These are phyloP conservation scores for Alaudala cheleensis DNA, from an alignment of 2,113 vertebrate species.

Conservation along the genomic window DNA sequence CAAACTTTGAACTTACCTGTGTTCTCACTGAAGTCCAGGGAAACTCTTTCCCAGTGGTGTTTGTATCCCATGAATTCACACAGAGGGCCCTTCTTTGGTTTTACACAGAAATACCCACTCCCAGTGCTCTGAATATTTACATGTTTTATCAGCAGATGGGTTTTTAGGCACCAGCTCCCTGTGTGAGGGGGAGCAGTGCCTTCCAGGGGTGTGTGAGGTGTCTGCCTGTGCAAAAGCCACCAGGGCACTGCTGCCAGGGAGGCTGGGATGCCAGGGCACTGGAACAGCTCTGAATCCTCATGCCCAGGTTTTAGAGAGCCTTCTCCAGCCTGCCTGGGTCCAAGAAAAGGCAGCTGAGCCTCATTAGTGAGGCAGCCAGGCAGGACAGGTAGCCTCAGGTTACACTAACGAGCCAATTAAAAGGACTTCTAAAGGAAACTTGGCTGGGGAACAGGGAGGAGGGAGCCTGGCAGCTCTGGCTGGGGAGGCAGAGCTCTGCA, in stretches of 20 bases:
- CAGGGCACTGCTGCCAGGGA: not conserved
- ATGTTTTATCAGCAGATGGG: not conserved
- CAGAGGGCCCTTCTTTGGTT: not conserved
- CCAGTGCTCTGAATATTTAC: not conserved
- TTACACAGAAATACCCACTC: not conserved
- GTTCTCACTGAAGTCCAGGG: not conserved
- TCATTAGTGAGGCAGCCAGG: constrained; percentile 46
- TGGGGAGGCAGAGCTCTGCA: not conserved
- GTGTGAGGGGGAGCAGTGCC: not conserved
- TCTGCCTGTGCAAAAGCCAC: not conserved
- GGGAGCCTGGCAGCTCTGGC: not conserved
- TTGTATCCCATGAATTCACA: not conserved
- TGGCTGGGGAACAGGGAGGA: not conserved
- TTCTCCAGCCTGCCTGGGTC: not conserved
- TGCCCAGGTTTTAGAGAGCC: not conserved
- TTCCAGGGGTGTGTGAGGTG: fast-evolving
- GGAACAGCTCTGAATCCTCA: not conserved
- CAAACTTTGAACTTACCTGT: not conserved
- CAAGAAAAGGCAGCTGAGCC: constrained; percentile 24
- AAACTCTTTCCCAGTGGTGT: not conserved
- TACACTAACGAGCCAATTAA: constrained; percentile 51
- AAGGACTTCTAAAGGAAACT: constrained; percentile 1
- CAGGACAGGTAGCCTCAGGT: constrained; percentile 57
- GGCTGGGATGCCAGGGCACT: not conserved
- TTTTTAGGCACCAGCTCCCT: not conserved